A percentile compares a stretch with the other conserved stretches of the same genome.
Evolutionary conservation across 2,797 vertebrate genomes (phyloP).

Genomic region (Gallirallus australis): DNA sequence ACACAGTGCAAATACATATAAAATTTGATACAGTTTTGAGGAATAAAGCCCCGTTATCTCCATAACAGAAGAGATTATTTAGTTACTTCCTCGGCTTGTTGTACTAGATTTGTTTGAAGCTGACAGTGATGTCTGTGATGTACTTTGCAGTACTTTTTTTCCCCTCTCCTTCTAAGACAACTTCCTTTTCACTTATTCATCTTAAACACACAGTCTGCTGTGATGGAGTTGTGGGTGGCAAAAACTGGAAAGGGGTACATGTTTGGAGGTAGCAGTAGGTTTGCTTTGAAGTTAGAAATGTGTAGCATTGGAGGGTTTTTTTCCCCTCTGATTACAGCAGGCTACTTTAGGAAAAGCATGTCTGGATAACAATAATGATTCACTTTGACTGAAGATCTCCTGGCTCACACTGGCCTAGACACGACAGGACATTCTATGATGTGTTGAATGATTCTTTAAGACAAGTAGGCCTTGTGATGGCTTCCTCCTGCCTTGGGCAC

Average conservation of each 20-base stretch:
- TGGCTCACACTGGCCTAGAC: not conserved
- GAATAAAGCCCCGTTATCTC: constrained; percentile 54
- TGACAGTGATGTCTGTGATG: not conserved
- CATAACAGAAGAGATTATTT: constrained; percentile 49
- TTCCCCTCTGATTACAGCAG: not conserved
- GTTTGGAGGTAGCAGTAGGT: not conserved
- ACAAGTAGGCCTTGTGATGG: not conserved
- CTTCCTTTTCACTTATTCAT: not conserved
- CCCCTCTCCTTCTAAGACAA: not conserved
- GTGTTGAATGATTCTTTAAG: not conserved
- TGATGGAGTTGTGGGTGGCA: not conserved
- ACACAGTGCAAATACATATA: constrained; percentile 20
- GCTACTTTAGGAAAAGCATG: not conserved
- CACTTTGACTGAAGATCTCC: not conserved
- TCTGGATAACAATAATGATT: not conserved
- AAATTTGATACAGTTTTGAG: constrained; percentile 46
- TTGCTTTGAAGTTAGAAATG: not conserved
- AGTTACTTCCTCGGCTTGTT: not conserved
- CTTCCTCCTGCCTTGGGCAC: not conserved
- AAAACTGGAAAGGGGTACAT: not conserved
- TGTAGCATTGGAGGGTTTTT: not conserved
- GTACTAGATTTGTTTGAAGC: not conserved
- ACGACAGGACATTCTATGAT: not conserved
- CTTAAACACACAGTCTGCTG: not conserved
- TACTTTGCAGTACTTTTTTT: not conserved